These are phyloP conservation scores for Onychomys torridus DNA, from an alignment of 2,797 vertebrate genomes.

Conservation along the genomic window DNA sequence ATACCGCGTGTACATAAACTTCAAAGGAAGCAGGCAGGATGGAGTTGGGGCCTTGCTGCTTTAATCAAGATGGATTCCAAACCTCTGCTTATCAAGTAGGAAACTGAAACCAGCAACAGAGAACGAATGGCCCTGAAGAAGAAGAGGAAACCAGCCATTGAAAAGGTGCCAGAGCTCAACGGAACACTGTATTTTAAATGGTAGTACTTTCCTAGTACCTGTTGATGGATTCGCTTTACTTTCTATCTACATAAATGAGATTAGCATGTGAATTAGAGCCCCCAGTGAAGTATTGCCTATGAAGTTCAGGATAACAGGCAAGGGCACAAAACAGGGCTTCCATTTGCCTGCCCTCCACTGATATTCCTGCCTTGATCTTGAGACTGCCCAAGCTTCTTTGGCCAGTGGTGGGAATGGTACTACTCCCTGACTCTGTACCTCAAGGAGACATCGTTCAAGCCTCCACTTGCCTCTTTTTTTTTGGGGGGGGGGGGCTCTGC, in stretches of 20 bases:
- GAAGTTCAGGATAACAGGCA: background rate
- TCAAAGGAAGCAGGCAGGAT: constrained; percentile 77
- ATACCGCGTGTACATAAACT: constrained; percentile 67
- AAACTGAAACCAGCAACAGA: constrained; percentile 76
- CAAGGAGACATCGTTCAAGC: background rate
- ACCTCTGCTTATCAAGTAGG: constrained; percentile 72
- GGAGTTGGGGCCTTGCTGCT: constrained; percentile 69
- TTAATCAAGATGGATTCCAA: constrained; percentile 80
- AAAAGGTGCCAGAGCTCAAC: constrained; percentile 42
- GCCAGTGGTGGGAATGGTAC: background rate
- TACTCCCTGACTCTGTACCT: background rate
- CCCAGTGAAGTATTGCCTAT: background rate
- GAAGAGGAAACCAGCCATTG: constrained; percentile 51
- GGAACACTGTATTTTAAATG: constrained; percentile 57
- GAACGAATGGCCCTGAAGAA: constrained; percentile 44
- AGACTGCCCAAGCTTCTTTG: background rate
- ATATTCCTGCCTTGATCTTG: background rate
- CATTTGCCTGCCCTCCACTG: background rate
- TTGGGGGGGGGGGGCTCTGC: background rate
- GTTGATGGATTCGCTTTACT: constrained; percentile 11
- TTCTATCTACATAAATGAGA: constrained; percentile 34
- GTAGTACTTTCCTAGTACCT: background rate
- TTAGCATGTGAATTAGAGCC: constrained; percentile 13
- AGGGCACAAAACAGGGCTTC: constrained; percentile 39
- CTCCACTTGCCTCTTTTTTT: background rate